Evolutionary conservation across 2,113 vertebrate genomes (phyloP), one percentile per base, ranked within the genome.

Genomic region (Bubo scandiacus): DNA sequence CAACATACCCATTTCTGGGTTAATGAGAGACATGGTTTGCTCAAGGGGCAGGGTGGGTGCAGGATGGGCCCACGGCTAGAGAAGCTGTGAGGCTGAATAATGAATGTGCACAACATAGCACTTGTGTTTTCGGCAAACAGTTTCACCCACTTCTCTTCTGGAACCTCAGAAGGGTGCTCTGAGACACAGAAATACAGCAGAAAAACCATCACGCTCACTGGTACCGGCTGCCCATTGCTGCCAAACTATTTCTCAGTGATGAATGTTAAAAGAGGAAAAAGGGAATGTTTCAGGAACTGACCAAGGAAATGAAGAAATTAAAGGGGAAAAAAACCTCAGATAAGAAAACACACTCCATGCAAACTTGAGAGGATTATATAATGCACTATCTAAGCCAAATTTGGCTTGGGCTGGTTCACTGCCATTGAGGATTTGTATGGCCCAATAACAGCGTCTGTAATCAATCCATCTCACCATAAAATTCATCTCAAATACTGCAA

Each of bases 401-500:
- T 75, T 73, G 91, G 59, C 79, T 42, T 47, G 42, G 43, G 40
- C 45, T 95, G 90, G 74, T 93, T 93, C 84, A 42, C 0, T 84
- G 78, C 74, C 80, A 86, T 15, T 14, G 9, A 79, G 43, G n/a
- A 92, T 81, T 94, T 66, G 62, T 80, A 86, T 6, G 32, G 86
- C 58, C 68, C 40, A 94, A 11, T 91, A 88, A 72, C 38, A 80
- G 63, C 0, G 0, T 47, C 90, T 93, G 78, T 77, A 95, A 95
- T 88, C 91, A 91, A 95, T 93, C 78, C 63, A 55, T 74, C 67
- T 73, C 96, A 75, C 78, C 47, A 61, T 49, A 77, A 92, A 87
- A 92, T 88, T 61, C 81, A 93, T 86, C 82, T 72, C 78, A 97
- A 97, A 96, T 91, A 85, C 82, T 88, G 68, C 82, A 88, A 91